Evolutionary conservation across 1,140 invertebrate genomes (phyloP), one percentile per base, ranked within the genome.

Genomic region (Polyergus mexicanus): DNA sequence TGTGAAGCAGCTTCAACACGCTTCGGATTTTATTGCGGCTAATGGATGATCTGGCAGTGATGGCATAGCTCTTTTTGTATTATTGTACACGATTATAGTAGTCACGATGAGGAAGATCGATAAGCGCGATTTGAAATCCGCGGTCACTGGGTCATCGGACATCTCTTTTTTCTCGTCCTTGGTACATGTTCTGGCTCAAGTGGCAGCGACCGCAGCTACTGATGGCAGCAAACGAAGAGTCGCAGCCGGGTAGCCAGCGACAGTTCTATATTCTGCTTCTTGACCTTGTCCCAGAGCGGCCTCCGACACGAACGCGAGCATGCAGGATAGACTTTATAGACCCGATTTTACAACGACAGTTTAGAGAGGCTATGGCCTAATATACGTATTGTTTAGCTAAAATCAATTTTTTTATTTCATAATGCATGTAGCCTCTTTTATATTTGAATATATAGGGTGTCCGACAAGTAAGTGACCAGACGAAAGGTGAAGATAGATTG

Each of bases 231-330:
- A 81, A 68, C 71, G 78, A 81, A 81, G 47, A 51, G 78, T 71
- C 77, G 81, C 71, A 60, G 35, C 51, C 85, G 28, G 7, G 16
- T 51, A 63, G 32, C 32, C 72, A 83, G 89, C 77, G 88, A 90
- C 88, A 90, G 86, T 90, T 90, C 86, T 90, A 78, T 90, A 88
- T 80, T 90, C 74, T 88, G 89, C 89, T 88, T 90, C 86, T 90
- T 90, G 89, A 90, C 89, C 89, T 90, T 90, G 89, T 87, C 89
- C 89, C 88, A 90, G 86, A 90, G 89, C 88, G 84, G 74, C 83
- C 71, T 69, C 88, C 72, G 86, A 81, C 84, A 63, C 75, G 71
- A 81, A 77, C 84, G 84, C 83, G 65, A 72, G 89, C 80, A 88
- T 86, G 89, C 76, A 72, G 80, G 80, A 81, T 85, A 86, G 86